Percentiles rank a stretch among this genome's conserved stretches.
phyloP scores from a whole-genome alignment of 2,797 vertebrate genomes.

The Menidia menidia region DNA sequence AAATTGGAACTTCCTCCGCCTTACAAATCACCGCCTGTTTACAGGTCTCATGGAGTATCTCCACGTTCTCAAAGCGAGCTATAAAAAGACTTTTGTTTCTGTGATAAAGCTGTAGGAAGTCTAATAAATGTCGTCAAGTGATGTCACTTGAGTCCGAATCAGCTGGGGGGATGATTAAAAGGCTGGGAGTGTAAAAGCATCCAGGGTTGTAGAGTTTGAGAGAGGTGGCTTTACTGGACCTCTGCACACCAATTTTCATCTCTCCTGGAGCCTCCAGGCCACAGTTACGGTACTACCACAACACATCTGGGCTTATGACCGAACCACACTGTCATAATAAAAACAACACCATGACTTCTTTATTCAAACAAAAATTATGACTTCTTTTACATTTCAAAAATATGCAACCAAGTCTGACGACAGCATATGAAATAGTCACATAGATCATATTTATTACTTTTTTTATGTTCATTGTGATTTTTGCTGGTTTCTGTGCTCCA shows the following conservation, averaged over 20 bases:
- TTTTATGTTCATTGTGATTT: too few species aligned
- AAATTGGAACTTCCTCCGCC: neutral
- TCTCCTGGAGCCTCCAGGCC: neutral
- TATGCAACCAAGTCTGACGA: too few species aligned
- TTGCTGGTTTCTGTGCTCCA: too few species aligned
- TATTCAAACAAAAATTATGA: neutral
- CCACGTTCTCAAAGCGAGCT: neutral
- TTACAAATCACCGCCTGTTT: neutral
- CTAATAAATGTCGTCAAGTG: neutral
- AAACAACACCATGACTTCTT: neutral
- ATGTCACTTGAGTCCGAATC: neutral
- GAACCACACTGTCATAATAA: neutral
- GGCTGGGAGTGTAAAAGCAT: neutral
- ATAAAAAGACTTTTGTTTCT: neutral
- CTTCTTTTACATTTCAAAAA: too few species aligned
- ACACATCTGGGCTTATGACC: neutral
- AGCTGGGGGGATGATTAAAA: neutral
- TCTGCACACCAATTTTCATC: neutral
- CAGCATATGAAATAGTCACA: too few species aligned
- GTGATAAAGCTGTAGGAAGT: neutral
- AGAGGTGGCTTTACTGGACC: neutral
- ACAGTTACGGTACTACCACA: conserved; percentile 4
- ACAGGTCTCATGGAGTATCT: neutral
- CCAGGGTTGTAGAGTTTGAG: neutral
- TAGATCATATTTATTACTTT: too few species aligned